phyloP scores from a whole-genome alignment of 35 echinoderm and acorn worm genomes.

The Acanthaster planci region DNA sequence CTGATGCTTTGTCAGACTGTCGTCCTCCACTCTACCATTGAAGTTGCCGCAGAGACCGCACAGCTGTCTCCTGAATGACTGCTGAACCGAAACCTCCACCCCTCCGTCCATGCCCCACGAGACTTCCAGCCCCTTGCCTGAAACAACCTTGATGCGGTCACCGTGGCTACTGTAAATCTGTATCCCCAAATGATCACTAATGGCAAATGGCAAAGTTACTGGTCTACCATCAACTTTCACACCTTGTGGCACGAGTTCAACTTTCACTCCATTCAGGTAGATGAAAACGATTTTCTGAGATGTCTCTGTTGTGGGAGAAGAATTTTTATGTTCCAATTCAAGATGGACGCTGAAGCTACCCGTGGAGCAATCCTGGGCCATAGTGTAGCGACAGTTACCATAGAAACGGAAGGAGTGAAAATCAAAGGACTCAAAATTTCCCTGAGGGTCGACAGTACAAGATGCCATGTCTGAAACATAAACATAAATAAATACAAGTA shows the following conservation, averaged over 20 bases:
- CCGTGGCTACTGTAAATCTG: not conserved
- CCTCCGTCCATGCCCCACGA: conserved; percentile 9
- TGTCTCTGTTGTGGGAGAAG: not conserved
- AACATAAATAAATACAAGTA: no score
- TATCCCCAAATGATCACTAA: conserved; percentile 11
- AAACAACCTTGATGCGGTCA: not conserved
- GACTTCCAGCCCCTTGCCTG: conserved; percentile 34
- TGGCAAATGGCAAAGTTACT: conserved; percentile 39
- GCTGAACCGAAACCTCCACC: conserved; percentile 22
- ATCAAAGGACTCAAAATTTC: conserved; percentile 48
- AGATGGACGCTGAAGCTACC: conserved; percentile 50
- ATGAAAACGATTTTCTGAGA: conserved; percentile 12
- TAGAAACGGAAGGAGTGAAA: not conserved
- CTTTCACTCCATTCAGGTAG: conserved; percentile 46
- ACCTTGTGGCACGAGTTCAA: conserved; percentile 39
- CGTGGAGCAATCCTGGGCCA: conserved; percentile 41
- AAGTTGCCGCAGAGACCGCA: conserved; percentile 72
- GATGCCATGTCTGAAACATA: not conserved
- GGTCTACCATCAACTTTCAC: conserved; percentile 22
- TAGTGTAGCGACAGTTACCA: conserved; percentile 58
- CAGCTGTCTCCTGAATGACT: conserved; percentile 14
- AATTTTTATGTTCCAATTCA: conserved; percentile 24
- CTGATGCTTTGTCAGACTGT: conserved; percentile 65
- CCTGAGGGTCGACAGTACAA: not conserved
- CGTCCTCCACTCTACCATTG: conserved; percentile 48